Base-by-base conservation (phyloP, 2,113 vertebrate genomes). In the Genyomyrus donnyi region DNA sequence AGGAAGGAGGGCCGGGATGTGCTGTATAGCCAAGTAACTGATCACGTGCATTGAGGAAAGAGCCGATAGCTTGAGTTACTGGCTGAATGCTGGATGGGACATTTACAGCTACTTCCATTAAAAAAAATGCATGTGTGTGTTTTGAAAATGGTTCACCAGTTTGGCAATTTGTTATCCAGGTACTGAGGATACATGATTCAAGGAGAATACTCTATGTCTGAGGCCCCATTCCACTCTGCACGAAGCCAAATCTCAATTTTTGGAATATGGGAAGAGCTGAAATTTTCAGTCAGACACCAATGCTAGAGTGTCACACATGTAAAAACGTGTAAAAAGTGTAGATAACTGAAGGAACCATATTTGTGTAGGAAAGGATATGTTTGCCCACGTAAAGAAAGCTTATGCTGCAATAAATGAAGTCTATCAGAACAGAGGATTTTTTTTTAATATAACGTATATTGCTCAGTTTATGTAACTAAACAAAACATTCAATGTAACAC, bases 401-500 rank as follows among this genome's bases (percentile, higher is more conserved):
- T 39, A 84, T 46, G 42, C 80, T 3, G 17, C 15, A 85, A 85
- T 48, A 48, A 85, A 45, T 19, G 5, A 83, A 83, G 77, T 80
- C 15, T 83, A 83, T 42, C 39, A 42, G 77, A 45, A 83, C 39
- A 83, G 15, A 13, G 15, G 15, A 31, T 8, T 83, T 83, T 35
- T 74, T 46, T 85, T 85, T 85, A 85, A 85, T 85, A 85, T 48
- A 85, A 85, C 83, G 31, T 17, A 85, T 48, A 85, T 45, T 85
- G 83, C 83, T 85, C 24, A 48, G 39, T 85, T 84, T 84, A 84
- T 48, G 45, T 45, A 42, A 45, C 83, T 85, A 46, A 48, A 84
- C 35, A 84, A 46, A 48, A 85, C 39, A 48, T 46, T 46, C 35
- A 87, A 17, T 85, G 31, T 58, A 89, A 74, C 21, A 52, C 39